Conservation (phyloP, 2,797 vertebrate species). For the Bovichtus diacanthus region DNA sequence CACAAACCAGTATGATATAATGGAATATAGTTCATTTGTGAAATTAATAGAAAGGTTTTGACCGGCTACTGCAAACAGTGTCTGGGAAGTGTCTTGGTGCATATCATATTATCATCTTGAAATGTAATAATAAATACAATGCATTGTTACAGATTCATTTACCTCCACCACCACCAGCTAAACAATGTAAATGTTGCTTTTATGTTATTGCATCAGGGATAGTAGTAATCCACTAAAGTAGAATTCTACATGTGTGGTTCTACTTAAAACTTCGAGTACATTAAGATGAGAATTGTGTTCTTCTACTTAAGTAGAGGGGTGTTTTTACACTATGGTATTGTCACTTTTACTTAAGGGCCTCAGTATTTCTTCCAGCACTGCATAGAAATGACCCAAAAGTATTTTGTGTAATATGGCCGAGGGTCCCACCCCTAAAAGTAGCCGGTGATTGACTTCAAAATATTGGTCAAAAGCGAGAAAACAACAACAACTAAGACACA, state of each 20-base stretch:
- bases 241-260: neutral
- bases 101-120: neutral
- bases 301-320: neutral
- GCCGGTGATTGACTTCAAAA: neutral
- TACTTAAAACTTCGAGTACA: neutral
- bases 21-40: neutral
- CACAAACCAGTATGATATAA: neutral
- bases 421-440: neutral
- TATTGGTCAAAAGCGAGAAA: conserved; percentile 12
- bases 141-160: neutral
- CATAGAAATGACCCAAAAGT: neutral
- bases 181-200: neutral
- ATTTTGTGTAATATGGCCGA: neutral
- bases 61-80: no score
- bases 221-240: neutral
- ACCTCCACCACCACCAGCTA: neutral
- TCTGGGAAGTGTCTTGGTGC: neutral
- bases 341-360: neutral
- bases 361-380: neutral
- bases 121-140: neutral
- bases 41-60: no score
- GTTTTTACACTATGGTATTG: neutral
- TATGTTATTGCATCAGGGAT: neutral
- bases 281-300: neutral
- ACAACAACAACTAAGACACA: neutral